Evolutionary conservation across 2,797 vertebrate species (phyloP), one percentile per base, ranked within the genome.

Genomic region (Acanthurus lineatus): DNA sequence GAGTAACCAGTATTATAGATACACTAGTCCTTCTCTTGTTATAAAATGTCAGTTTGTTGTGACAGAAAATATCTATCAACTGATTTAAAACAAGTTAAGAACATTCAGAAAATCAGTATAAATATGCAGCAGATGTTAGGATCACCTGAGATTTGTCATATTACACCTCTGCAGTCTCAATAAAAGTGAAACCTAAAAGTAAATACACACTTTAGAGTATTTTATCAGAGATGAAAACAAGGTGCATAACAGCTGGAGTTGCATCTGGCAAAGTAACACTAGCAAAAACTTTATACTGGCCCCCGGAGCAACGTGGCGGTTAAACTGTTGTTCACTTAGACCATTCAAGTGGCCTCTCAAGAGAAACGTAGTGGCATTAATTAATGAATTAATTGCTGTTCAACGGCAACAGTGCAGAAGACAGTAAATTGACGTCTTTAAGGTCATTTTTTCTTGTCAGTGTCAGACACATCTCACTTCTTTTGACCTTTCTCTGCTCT

Each of bases 151-250:
- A 62, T 72, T 25, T 54, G 11, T 45, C 19, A 59, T 58, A 75
- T 66, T 58, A 45, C 5, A 32, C 28, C 38, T 8, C 35, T 42
- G 2, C 15, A 8, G 8, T 25, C 20, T 67, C 3, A 53, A 2
- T 61, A 53, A 69, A 66, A 59, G 28, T 48, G 58, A 69, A 65
- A 79, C 49, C 51, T n/a, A n/a, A n/a, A n/a, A n/a, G 28, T 28
- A 28, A n/a, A 3, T 32, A 32, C 4, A 32, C 28, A 69, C 20
- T 56, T 10, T 12, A 28, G 32, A 48, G 11, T 61, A 54, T 42
- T 83, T 60, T 62, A 16, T 52, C 16, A 72, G n/a, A 42, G 51
- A 69, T 20, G 7, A 54, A 79, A 72, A 76, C 28, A 58, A 56
- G 5, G 1, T 14, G 15, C 16, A 32, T 22, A 42, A 52, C 40